Conservation (phyloP, 2,797 vertebrate genomes). For the Sebastes diaconus region DNA sequence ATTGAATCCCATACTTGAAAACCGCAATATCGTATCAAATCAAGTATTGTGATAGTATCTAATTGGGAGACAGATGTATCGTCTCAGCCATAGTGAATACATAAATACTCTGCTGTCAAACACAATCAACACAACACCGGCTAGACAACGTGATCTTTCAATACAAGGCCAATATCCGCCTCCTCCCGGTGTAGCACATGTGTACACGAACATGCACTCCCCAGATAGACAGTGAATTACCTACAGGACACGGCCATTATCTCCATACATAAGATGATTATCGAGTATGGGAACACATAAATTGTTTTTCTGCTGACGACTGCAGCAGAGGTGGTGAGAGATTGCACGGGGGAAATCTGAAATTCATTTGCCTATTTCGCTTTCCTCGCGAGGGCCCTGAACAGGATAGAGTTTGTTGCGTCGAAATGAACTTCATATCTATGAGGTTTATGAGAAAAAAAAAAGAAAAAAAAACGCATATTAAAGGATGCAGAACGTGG, state of each 20-base stretch:
- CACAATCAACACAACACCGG: neutral
- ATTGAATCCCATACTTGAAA: too few species aligned
- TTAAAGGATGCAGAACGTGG: neutral
- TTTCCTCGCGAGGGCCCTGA: conserved; percentile 12
- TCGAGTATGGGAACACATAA: conserved; percentile 21
- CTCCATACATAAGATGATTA: conserved; percentile 44
- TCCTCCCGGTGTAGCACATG: neutral
- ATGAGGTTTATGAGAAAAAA: neutral
- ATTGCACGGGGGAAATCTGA: conserved; percentile 46
- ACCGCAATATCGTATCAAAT: too few species aligned
- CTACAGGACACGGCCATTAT: conserved; percentile 38
- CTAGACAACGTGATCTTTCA: neutral
- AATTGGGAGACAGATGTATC: too few species aligned
- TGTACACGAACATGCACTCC: neutral
- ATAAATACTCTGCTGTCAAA: neutral
- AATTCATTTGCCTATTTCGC: conserved; percentile 40
- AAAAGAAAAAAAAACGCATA: neutral
- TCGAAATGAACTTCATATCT: conserved; percentile 10
- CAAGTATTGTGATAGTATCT: too few species aligned
- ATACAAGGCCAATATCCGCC: neutral
- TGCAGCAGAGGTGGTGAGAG: conserved; percentile 2
- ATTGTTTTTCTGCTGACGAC: conserved; percentile 43
- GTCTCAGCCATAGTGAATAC: neutral
- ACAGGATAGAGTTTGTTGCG: neutral
- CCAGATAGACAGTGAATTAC: conserved; percentile 20